Evolutionary conservation across 1,140 invertebrate genomes (phyloP).

Genomic region (Drepana arcuata): DNA sequence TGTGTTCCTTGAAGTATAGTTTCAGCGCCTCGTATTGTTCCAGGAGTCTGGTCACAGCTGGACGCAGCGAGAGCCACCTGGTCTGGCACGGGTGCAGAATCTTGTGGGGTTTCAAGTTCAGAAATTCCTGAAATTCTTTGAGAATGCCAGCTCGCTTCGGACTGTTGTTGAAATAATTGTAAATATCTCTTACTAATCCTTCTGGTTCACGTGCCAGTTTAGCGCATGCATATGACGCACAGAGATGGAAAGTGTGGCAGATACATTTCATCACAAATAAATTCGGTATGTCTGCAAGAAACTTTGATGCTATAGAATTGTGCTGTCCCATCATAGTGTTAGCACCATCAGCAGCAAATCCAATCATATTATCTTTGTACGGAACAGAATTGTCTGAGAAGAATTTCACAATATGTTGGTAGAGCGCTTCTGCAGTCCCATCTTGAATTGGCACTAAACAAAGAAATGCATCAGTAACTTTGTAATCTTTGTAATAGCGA

Average conservation of each 20-base stretch:
- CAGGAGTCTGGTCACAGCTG: constrained; percentile 35
- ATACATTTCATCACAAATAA: constrained; percentile 39
- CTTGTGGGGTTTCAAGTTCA: constrained; percentile 27
- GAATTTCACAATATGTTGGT: constrained; percentile 3
- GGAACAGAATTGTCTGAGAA: constrained; percentile 34
- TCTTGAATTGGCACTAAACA: not conserved
- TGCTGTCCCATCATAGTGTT: constrained; percentile 44
- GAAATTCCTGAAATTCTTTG: constrained; percentile 33
- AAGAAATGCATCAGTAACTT: not conserved
- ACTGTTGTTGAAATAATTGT: constrained; percentile 26
- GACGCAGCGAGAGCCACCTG: constrained; percentile 42
- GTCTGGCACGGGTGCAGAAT: constrained; percentile 37
- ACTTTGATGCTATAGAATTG: constrained; percentile 28
- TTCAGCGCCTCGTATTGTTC: constrained; percentile 23
- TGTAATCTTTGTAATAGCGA: not conserved
- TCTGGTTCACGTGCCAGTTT: constrained; percentile 28
- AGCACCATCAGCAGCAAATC: constrained; percentile 51
- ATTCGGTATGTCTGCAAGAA: constrained; percentile 29
- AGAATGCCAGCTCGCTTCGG: constrained; percentile 24
- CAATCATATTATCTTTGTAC: constrained; percentile 42
- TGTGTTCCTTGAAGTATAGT: not conserved
- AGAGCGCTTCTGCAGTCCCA: not conserved
- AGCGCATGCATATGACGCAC: constrained; percentile 35
- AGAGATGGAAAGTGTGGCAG: constrained; percentile 38
- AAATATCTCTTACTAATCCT: constrained; percentile 22